Base-by-base conservation (phyloP, 2,797 vertebrate genomes). In the Sarcophilus harrisii region DNA sequence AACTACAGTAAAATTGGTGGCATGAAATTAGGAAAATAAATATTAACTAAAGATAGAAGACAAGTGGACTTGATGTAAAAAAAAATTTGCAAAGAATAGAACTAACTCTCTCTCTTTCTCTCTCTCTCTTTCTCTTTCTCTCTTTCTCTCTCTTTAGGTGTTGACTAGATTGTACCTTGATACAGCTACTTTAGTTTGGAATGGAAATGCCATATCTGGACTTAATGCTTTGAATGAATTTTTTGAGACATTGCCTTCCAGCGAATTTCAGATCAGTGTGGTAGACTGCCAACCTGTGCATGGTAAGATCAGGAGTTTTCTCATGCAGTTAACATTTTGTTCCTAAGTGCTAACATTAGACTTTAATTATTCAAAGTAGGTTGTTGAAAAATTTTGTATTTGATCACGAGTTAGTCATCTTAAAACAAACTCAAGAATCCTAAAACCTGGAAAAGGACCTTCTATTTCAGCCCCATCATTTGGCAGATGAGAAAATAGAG, bases 251-350 rank as follows among this genome's bases (percentile, higher is more conserved):
- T 98, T 99, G 97, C 99, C 99, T 21, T 99, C 99, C 1, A 99
- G 99, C 97, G 99, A 99, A 96, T 99, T 99, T 98, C 99, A 99
- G 97, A 98, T 99, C 97, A 99, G 99, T 52, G 99, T 99, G 12
- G 98, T 99, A 97, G 99, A 99, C 96, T 99, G 99, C 98, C 99
- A 99, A 96, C 99, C 99, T 11, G 99, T 99, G 96, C 99, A 99
- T 10, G 99, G 98, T 98, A 97, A 98, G 98, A 97, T 92, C 29
- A 59, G 32, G 18, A 27, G 94, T 73, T 97, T 95, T 93, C 21
- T 73, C 66, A 38, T 73, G 66, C 32, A n/a, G n/a, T 73, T 38
- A 73, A 73, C 66, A 73, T 73, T 38, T 1, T 73, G 16, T 38
- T n/a, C n/a, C 73, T 73, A 38, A 66, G 12, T 16, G 1, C 4